Conservation (phyloP, 2,888 invertebrate genomes). For the Drosophila demipolita region DNA sequence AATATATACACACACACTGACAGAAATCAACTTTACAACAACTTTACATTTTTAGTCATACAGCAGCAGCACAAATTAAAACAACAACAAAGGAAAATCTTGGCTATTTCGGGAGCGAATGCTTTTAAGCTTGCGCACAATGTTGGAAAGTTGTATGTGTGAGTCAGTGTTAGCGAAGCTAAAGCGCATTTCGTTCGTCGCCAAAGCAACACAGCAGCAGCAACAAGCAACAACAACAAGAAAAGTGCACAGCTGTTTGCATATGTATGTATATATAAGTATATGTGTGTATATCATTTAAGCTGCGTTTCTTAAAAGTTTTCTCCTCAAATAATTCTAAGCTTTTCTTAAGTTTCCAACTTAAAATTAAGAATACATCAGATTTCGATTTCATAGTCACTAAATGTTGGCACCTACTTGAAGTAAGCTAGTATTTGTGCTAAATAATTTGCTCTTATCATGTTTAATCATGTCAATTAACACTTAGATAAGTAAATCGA, state of each 20-base stretch:
- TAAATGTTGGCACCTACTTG: background rate
- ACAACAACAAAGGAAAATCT: constrained; percentile 39
- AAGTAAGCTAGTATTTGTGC: background rate
- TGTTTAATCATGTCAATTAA: background rate
- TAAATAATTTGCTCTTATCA: background rate
- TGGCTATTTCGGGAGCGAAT: constrained; percentile 74
- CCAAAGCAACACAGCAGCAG: constrained; percentile 47
- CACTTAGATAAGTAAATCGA: background rate
- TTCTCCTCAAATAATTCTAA: too few relatives aligned
- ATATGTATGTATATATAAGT: background rate
- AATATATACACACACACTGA: background rate
- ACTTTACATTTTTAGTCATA: constrained; percentile 61
- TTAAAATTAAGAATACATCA: background rate
- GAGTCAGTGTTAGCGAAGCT: constrained; percentile 52
- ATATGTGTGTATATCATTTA: background rate
- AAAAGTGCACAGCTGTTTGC: constrained; percentile 38
- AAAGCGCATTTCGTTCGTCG: constrained; percentile 48
- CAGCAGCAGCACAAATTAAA: constrained; percentile 21
- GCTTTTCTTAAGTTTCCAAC: background rate
- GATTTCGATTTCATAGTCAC: background rate
- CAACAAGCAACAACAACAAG: constrained; percentile 4
- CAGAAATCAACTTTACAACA: constrained; percentile 24
- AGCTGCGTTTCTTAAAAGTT: background rate
- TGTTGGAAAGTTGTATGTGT: constrained; percentile 13
- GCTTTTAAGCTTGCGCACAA: constrained; percentile 53